A percentile compares a stretch with the other conserved stretches of the same genome.
Evolutionary conservation across 2,888 invertebrate genomes (phyloP).

Genomic region (Luperina nickerlii): DNA sequence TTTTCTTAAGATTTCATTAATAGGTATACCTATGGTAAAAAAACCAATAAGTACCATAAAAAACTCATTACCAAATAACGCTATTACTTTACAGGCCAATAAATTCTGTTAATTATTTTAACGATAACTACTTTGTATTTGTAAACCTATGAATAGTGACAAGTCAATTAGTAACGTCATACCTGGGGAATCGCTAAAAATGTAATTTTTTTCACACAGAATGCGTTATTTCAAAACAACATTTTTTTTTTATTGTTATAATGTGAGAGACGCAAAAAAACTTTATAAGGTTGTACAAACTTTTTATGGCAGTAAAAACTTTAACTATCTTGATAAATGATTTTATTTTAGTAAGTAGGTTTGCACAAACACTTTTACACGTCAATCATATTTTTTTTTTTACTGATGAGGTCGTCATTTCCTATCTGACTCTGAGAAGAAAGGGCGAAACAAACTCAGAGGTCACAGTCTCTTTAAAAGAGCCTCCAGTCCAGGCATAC

Average conservation of each 20-base stretch:
- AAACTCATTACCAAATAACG: neutral
- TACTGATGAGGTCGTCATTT: no score
- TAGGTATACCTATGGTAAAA: no score
- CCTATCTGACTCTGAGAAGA: no score
- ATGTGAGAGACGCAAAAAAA: conserved; percentile 5
- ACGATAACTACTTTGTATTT: conserved; percentile 15
- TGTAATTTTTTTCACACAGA: neutral
- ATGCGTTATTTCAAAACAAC: conserved; percentile 17
- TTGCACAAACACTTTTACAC: no score
- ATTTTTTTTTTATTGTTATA: neutral
- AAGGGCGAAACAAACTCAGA: no score
- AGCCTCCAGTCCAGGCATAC: no score
- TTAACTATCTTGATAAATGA: no score
- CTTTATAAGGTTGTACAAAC: neutral
- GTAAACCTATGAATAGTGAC: neutral
- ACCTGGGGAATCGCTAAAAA: neutral
- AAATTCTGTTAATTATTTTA: conserved; percentile 5
- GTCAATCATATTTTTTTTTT: no score
- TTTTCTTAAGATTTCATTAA: neutral
- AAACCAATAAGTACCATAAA: neutral
- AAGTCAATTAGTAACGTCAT: conserved; percentile 12
- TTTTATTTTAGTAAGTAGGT: no score
- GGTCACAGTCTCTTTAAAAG: no score
- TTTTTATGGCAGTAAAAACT: neutral
- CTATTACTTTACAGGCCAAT: neutral